Base-by-base conservation (phyloP, 1,140 invertebrate genomes). In the Pseudachorutes palmiensis region DNA sequence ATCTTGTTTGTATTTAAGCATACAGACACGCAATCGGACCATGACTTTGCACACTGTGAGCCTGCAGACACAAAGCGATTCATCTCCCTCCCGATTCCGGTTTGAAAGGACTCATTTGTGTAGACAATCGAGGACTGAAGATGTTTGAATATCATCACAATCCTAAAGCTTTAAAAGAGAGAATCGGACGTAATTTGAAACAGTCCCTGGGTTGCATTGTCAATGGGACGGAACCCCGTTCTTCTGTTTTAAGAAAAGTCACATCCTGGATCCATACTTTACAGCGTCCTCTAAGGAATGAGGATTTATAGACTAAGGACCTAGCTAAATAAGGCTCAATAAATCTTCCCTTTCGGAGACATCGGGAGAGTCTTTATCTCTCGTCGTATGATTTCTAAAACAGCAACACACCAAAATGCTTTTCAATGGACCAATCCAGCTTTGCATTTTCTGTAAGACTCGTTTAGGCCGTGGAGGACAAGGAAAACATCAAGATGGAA, bases 281-380 rank as follows among this genome's bases (percentile, higher is more conserved):
- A n/a, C n/a, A n/a, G n/a, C n/a, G n/a, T n/a, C n/a, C n/a, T n/a
- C n/a, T n/a, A n/a, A n/a, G 51, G 51, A 61, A 61, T 61, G 59
- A 61, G 59, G 33, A 61, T 61, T 61, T 61, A 61, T 61, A 61
- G 59, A 61, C 24, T 61, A 3, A 19, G 26, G 33, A 16, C 5
- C 22, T 26, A 61, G 59, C 59, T 30, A 32, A 32, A 61, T 61
- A 61, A 61, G 59, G 33, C 9, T 12, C 14, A 36, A 26, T 61
- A 61, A 61, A 61, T 61, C 59, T 61, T 36, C 9, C 14, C 29
- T 31, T 61, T 9, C 9, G 59, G 26, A 32, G 33, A 61, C 51
- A 55, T 55, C 51, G 24, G 51, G 51, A 55, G 12, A 45, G 9
- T 14, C 59, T 61, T n/a, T n/a, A 61, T 61, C 59, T 36, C 12